Conservation (phyloP, 2,113 vertebrate species). For the Pachyramphus minor region DNA sequence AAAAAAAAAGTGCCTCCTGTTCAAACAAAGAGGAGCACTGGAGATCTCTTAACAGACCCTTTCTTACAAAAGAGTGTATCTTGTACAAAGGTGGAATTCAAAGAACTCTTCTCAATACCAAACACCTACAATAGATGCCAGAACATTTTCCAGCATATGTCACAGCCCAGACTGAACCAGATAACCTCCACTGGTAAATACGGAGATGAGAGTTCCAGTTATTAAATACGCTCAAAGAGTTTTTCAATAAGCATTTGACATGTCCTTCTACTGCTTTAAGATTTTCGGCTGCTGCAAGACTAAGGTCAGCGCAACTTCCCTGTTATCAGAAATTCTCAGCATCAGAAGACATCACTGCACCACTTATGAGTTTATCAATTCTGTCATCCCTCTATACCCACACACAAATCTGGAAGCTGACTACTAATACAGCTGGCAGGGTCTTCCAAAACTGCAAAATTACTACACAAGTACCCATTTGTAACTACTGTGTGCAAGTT, state of each 20-base stretch:
- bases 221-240: not conserved
- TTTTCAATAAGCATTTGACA: not conserved
- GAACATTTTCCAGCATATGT: not conserved
- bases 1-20: not conserved
- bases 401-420: not conserved
- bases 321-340: not conserved
- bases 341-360: not conserved
- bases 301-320: not conserved
- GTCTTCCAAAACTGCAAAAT: not conserved
- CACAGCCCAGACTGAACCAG: not conserved
- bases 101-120: not conserved
- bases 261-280: not conserved
- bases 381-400: constrained; percentile 26
- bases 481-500: not conserved
- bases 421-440: not conserved
- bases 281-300: not conserved
- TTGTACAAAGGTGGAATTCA: not conserved
- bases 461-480: not conserved
- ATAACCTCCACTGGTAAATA: not conserved
- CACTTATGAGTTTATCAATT: not conserved
- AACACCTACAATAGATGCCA: not conserved
- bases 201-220: not conserved
- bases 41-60: not conserved
- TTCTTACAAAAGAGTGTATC: not conserved
- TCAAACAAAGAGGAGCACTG: not conserved